Evolutionary conservation across 2,888 invertebrate genomes (phyloP), one percentile per base, ranked within the genome.

Genomic region (Mycalesis mineus): DNA sequence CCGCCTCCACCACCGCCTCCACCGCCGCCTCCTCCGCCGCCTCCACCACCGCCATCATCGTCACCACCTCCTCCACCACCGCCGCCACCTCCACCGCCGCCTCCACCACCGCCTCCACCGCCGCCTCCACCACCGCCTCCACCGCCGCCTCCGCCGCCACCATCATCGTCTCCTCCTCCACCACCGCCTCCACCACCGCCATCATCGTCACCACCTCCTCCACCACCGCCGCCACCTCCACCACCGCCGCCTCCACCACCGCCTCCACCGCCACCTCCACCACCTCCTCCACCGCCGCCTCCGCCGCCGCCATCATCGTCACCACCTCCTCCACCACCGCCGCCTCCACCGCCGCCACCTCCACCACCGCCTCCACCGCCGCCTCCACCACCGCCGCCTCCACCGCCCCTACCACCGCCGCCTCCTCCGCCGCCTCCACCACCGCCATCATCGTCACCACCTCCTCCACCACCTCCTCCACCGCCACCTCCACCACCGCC

Each of bases 301-400:
- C 48, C 48, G 0, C 36, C 48, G 1, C 22, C 48, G 1, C 36
- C 48, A 0, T 36, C 36, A 1, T 36, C 48, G 1, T 17, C 48
- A 2, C 48, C 48, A 0, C 48, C 48, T 0, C 48, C 36, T 7
- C 17, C 48, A 13, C 36, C 48, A 11, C 48, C 48, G 0, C 17
- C 48, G 0, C n/a, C 48, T 11, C 36, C 48, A 6, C 36, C 48
- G 6, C 22, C 48, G 3, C 22, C 48, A 0, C 13, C 49, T 0
- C 28, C 49, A 3, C 49, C 49, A 1, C 49, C 49, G 2, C 36
- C 49, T n/a, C 49, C 49, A 8, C 22, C 49, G 1, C 49, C 49
- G 8, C 49, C 49, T 0, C 49, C 49, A 3, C 37, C 49, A 0
- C 49, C 49, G 1, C 37, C 28, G 0, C 28, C 48, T 2, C 37